Evolutionary conservation across 2,797 vertebrate genomes (phyloP), one percentile per base, ranked within the genome.

Genomic region (Xenops minutus): DNA sequence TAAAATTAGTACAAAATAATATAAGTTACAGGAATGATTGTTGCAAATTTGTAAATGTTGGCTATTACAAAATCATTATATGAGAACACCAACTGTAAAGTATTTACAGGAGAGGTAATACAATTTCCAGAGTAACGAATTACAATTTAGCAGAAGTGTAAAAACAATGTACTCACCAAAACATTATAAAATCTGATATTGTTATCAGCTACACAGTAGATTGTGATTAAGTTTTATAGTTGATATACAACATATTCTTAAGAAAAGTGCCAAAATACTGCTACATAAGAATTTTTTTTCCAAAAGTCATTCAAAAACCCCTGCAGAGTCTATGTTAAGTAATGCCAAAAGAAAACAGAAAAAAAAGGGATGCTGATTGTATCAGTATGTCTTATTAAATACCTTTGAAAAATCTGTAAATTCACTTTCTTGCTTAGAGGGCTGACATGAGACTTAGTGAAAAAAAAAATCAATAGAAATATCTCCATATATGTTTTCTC

Each of bases 31-130:
- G 92, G 94, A 97, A 97, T 96, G 97, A 96, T 73, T 95, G 92
- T 82, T 97, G 96, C 92, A 96, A 89, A 95, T 95, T 94, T 93
- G 85, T 95, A 83, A 91, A 94, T 85, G 91, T 64, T 43, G 54
- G 56, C 62, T 88, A 93, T 92, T 97, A 96, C 87, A 75, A 97
- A 96, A 97, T 91, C 92, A 93, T 91, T 93, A 85, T 44, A 92
- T 94, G 96, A 95, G 84, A 96, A 95, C 74, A 92, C 23, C 74
- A 89, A 83, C 66, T 88, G 85, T 74, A 96, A 91, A 93, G 85
- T 97, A 97, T 97, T 97, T 97, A 95, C 96, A 98, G 97, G 96
- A 34, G 95, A 98, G 97, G 97, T 97, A 98, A 97, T 89, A 97
- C 91, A 95, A 96, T 58, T 93, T 96, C 62, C 84, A 97, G 90